These are phyloP conservation scores for Crypturellus undulatus DNA, from an alignment of 2,113 vertebrate genomes.

Conservation along the genomic window DNA sequence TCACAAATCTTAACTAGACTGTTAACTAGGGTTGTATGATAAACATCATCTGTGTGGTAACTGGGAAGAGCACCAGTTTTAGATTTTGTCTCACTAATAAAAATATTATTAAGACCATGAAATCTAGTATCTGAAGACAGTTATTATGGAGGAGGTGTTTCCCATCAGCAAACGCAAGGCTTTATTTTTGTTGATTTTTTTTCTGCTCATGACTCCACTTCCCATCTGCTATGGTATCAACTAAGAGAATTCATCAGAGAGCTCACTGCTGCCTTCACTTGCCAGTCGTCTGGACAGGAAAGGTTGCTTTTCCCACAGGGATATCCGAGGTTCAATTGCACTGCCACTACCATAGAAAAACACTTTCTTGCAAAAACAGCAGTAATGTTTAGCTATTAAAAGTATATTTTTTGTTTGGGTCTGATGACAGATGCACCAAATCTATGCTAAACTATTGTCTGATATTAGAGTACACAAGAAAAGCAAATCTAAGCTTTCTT, in stretches of 20 bases:
- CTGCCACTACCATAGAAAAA: background rate
- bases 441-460: background rate
- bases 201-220: conserved; percentile 7
- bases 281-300: background rate
- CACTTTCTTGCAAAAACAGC: background rate
- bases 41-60: background rate
- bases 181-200: conserved; percentile 17
- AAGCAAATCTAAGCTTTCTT: background rate
- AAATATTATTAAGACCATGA: background rate
- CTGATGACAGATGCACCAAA: background rate
- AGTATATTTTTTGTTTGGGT: accelerated
- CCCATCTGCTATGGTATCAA: conserved; percentile 33
- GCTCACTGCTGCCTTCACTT: background rate
- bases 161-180: background rate
- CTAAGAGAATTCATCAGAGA: conserved; percentile 13
- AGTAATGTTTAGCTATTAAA: background rate
- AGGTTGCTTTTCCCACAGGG: background rate
- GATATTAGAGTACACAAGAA: background rate
- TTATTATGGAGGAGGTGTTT: conserved; percentile 45
- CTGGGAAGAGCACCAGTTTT: background rate
- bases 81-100: background rate
- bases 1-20: background rate
- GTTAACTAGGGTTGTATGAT: background rate
- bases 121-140: conserved; percentile 16
- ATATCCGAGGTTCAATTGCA: background rate